phyloP scores from a whole-genome alignment of 1,140 invertebrate species.

The Melitaea cinxia region DNA sequence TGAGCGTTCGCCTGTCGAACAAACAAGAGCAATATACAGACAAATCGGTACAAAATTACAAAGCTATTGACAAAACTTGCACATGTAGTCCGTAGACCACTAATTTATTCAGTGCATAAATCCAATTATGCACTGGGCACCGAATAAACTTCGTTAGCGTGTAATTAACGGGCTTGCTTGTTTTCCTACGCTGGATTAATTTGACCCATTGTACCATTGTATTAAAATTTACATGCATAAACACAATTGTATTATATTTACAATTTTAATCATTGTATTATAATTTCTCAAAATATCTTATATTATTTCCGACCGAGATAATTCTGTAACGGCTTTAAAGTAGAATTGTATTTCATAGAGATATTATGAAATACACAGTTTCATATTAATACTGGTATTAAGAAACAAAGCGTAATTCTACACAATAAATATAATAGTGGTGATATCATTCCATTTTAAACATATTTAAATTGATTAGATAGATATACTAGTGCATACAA shows the following conservation, averaged over 20 bases:
- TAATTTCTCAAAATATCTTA: not conserved
- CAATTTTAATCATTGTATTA: not conserved
- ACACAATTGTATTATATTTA: not conserved
- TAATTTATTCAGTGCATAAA: conserved; percentile 62
- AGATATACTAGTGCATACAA: no score
- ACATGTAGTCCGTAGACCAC: conserved; percentile 40
- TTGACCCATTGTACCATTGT: conserved; percentile 11
- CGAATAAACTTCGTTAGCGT: conserved; percentile 63
- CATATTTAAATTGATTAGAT: no score
- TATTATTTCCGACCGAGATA: no score
- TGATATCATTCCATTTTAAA: no score
- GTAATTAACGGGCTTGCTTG: conserved; percentile 55
- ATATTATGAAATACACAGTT: no score
- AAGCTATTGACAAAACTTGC: conserved; percentile 27
- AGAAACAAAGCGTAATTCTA: no score
- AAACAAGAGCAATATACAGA: not conserved
- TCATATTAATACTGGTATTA: no score
- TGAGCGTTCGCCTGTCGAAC: not conserved
- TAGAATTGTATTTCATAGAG: no score
- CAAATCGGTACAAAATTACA: conserved; percentile 6
- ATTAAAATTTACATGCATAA: conserved; percentile 1
- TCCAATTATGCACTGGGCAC: conserved; percentile 57
- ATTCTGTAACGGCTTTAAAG: no score
- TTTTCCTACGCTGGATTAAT: conserved; percentile 30
- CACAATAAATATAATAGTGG: no score